Base-by-base conservation (phyloP, 1,140 invertebrate genomes). In the Rhopalosiphum maidis region DNA sequence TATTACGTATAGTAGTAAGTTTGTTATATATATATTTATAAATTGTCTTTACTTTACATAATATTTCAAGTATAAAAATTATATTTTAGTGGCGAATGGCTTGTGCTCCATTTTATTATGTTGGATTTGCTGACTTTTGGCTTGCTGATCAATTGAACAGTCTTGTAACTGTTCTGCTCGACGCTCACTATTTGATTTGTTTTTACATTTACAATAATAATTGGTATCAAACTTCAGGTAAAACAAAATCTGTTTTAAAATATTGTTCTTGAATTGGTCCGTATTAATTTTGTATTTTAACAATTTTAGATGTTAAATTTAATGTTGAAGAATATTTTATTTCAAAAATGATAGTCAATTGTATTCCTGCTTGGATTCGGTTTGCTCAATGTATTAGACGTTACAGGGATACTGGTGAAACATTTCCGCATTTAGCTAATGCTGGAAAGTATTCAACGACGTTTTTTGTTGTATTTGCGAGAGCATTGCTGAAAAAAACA, bases 41-140 rank as follows among this genome's bases (percentile, higher is more conserved):
- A 18, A 41, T 25, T 93, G 46, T 41, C 22, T 60, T 93, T 37
- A 35, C 46, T 83, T 93, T 86, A 60, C 46, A 46, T 43, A 23
- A 55, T 54, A 89, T 3, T 86, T 85, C 4, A 21, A 77, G 30
- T 77, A 18, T 77, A 77, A 77, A 68, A n/a, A n/a, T 93, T 89
- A 93, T 23, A 55, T 94, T 95, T 51, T 94, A 96, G 96, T 95
- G 96, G 88, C 96, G 97, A 37, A 97, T 98, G 94, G 95, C 98
- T 93, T 96, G 96, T 11, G 97, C 98, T 2, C 98, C 98, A 22
- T 97, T 99, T 95, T 97, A 97, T 94, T 96, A 97, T 94, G 98
- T 99, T 30, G 96, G 96, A 25, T 99, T 99, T 95, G 98, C 98
- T 91, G 98, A 99, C 95, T 99, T 99, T 96, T 99, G 98, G 98